phyloP scores from a whole-genome alignment of 2,797 vertebrate species.

The Sebastes diaconus region DNA sequence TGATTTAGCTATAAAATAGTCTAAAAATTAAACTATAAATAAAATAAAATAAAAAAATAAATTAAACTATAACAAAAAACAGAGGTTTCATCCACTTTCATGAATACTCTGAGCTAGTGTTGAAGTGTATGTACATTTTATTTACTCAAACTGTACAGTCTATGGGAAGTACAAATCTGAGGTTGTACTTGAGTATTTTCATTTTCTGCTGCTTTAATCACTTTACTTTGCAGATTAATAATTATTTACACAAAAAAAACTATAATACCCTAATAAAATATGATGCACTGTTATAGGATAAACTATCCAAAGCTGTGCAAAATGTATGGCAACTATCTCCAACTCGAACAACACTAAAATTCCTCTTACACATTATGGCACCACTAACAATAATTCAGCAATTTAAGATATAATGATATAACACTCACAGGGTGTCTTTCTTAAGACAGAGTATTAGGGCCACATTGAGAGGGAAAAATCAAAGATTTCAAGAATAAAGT shows the following conservation, averaged over 20 bases:
- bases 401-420: not conserved
- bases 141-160: not conserved
- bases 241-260: not conserved
- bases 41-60: rapidly evolving
- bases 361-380: not conserved
- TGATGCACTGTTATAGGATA: not conserved
- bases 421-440: not conserved
- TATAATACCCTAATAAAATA: not conserved
- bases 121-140: not conserved
- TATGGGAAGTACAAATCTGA: not conserved
- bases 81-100: not conserved
- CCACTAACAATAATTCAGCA: not conserved
- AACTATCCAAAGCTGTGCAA: not conserved
- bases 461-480: too few species aligned
- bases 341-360: not conserved
- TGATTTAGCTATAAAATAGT: not conserved
- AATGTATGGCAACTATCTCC: not conserved
- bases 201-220: not conserved
- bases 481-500: too few species aligned
- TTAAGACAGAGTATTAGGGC: too few species aligned
- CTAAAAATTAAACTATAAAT: not conserved
- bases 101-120: not conserved
- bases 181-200: not conserved
- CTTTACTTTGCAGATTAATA: not conserved
- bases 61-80: not conserved